Conservation (phyloP, 2,888 invertebrate genomes). For the Leptura quadrifasciata region DNA sequence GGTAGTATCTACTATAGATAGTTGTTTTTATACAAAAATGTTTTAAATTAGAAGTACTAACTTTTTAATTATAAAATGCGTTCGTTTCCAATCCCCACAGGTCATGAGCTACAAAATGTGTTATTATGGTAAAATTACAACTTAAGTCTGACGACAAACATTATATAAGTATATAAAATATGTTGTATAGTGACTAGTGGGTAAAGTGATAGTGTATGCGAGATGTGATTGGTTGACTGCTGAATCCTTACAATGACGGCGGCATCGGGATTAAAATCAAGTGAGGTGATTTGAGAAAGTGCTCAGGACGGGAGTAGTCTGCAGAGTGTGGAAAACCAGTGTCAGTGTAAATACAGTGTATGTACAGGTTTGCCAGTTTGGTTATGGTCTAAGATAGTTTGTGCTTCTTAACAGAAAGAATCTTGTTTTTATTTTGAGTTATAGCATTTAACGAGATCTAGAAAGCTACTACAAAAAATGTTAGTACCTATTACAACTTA, state of each 20-base stretch:
- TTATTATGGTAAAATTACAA: slow-evolving; percentile 34
- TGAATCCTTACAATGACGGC: slow-evolving; percentile 56
- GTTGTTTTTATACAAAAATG: no score
- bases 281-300: slow-evolving; percentile 74
- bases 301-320: slow-evolving; percentile 72
- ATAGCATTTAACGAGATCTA: background rate
- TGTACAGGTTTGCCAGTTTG: slow-evolving; percentile 51
- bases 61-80: background rate
- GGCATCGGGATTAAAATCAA: slow-evolving; percentile 72
- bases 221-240: slow-evolving; percentile 53
- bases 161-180: background rate
- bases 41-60: no score
- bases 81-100: slow-evolving; percentile 29
- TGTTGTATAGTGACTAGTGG: slow-evolving; percentile 26
- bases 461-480: no score
- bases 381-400: slow-evolving; percentile 19
- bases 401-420: background rate
- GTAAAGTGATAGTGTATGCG: slow-evolving; percentile 46
- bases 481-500: no score
- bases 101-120: slow-evolving; percentile 31
- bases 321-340: slow-evolving; percentile 72
- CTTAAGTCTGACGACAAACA: slow-evolving; percentile 19
- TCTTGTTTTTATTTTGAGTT: background rate
- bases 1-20: no score
- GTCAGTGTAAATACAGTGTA: slow-evolving; percentile 72